Base-by-base conservation (phyloP, 2,113 vertebrate species). In the Tetraodon nigroviridis region DNA sequence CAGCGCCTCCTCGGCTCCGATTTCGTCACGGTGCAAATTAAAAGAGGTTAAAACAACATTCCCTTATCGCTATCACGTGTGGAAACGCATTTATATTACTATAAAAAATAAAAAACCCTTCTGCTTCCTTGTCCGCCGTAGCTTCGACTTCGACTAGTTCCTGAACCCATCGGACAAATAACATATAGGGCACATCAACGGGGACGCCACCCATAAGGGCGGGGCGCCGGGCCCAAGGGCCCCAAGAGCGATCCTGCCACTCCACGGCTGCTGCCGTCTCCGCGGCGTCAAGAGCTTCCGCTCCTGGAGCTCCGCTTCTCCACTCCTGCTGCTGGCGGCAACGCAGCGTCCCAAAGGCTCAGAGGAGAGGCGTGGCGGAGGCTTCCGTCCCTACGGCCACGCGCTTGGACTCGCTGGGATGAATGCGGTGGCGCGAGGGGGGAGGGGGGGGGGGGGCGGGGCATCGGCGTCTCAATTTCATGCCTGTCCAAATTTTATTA, bases 401-500 rank as follows among this genome's bases (percentile, higher is more conserved):
- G 55, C 5, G 49, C 15, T 68, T 69, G 73, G 66, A 71, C 51
- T 64, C 68, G 49, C 71, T 72, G 75, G 55, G 69, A 61, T 72
- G 70, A 59, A 64, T 57, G 51, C 55, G 67, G 52, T 29, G 61
- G 58, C 37, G 3, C 32, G 32, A 12, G 32, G 40, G 14, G 61
- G 54, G 67, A 69, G 88, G 73, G 78, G 14, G 61, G 54, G 67
- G 71, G 88, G 73, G 14, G 61, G 54, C 69, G 71, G 88, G 73
- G 78, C 82, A 86, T 87, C 83, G 12, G 90, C 91, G 92, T 86
- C 77, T 19, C 77, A 75, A 93, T 82, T 92, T 91, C 94, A 97
- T 95, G 94, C 94, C 90, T 87, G 89, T 93, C 93, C 90, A 87
- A 89, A 90, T 73, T 84, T 64, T 64, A 12, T 12, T 42, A n/a